A percentile compares a stretch with the other conserved stretches of the same genome.
These are phyloP conservation scores for Marcusenius ussheri DNA, from an alignment of 2,113 vertebrate species.

Conservation along the genomic window DNA sequence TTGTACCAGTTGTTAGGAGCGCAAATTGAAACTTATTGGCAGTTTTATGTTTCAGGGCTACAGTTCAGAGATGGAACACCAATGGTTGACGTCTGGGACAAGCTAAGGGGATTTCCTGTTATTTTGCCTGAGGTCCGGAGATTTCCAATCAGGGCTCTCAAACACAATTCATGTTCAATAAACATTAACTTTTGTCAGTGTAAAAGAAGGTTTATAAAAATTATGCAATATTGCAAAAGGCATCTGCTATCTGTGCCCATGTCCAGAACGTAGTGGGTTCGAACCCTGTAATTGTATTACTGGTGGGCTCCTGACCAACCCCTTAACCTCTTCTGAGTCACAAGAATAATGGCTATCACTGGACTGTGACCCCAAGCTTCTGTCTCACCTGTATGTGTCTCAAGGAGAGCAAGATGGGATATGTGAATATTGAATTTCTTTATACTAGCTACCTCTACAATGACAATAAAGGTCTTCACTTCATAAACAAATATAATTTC, in stretches of 20 bases:
- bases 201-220: not conserved
- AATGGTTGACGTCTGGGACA: not conserved
- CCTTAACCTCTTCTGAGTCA: not conserved
- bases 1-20: constrained; percentile 19
- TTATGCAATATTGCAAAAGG: not conserved
- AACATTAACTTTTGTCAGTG: not conserved
- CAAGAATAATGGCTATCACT: not conserved
- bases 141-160: not conserved
- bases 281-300: not conserved
- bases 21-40: constrained; percentile 25
- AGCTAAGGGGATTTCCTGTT: not conserved
- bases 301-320: not conserved
- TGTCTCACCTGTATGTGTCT: not conserved
- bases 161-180: not conserved
- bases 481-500: not conserved
- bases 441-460: not conserved
- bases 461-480: not conserved
- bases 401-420: not conserved
- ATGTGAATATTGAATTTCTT: not conserved
- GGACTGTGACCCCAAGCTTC: not conserved
- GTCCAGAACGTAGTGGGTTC: not conserved
- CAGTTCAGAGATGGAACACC: constrained; percentile 1
- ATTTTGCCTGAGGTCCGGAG: not conserved
- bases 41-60: constrained; percentile 17
- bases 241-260: not conserved